Percentiles rank a stretch among this genome's conserved stretches.
Evolutionary conservation across 2,797 vertebrate species (phyloP).

Genomic region (Hemitrygon akajei): DNA sequence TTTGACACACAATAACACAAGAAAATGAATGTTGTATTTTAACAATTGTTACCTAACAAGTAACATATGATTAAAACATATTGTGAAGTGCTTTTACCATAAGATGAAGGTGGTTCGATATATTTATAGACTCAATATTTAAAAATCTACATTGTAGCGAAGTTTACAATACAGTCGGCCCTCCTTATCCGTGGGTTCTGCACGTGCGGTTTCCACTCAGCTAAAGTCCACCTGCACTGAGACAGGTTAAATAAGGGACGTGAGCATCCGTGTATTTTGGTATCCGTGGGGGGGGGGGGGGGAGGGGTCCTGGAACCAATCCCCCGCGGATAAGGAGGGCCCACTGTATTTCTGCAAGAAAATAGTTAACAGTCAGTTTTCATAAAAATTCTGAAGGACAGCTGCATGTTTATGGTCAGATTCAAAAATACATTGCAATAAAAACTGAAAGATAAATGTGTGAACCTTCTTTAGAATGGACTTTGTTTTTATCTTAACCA

Average conservation of each 20-base stretch:
- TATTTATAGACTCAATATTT: not conserved
- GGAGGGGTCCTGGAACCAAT: no score
- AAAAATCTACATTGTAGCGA: not conserved
- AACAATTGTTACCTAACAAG: not conserved
- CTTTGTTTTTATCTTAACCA: not conserved
- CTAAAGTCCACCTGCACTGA: no score
- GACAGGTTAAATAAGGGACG: no score
- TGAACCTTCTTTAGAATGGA: not conserved
- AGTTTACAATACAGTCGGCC: not conserved
- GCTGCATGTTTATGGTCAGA: not conserved
- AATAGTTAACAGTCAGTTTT: not conserved
- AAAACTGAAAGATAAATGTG: not conserved
- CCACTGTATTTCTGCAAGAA: no score
- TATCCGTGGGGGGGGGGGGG: no score
- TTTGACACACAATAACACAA: not conserved
- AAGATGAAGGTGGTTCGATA: no score
- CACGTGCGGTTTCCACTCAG: no score
- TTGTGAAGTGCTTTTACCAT: constrained; percentile 16
- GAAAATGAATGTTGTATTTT: not conserved
- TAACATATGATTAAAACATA: not conserved
- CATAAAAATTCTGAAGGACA: not conserved
- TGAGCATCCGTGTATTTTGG: no score
- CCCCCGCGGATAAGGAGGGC: no score
- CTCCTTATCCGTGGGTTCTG: no score
- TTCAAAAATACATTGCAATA: not conserved